Percentiles rank a stretch among this genome's conserved stretches.
phyloP scores from a whole-genome alignment of 2,797 vertebrate species.

The Ara ararauna region DNA sequence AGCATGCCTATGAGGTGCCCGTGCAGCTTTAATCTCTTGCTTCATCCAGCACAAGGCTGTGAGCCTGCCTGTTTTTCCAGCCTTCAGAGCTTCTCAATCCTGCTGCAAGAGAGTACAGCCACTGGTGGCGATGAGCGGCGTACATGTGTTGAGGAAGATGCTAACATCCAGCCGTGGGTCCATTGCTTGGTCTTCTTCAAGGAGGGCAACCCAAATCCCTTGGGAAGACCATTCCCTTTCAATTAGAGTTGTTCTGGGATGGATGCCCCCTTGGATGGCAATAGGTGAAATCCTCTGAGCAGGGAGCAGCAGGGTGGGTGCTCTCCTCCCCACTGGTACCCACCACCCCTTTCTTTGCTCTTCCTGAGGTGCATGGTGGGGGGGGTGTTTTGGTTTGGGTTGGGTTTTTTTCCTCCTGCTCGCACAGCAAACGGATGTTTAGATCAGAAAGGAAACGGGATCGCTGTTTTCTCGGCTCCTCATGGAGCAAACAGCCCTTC shows the following conservation, averaged over 20 bases:
- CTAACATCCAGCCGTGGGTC: rapidly evolving
- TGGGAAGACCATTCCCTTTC: background rate
- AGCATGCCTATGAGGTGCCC: rapidly evolving
- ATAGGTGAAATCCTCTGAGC: background rate
- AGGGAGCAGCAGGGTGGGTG: background rate
- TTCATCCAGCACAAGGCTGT: background rate
- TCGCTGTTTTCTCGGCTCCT: constrained; percentile 56
- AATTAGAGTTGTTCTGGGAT: rapidly evolving
- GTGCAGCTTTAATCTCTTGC: background rate
- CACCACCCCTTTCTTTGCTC: background rate
- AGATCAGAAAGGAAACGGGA: constrained; percentile 62
- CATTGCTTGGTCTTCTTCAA: background rate
- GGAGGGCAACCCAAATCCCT: background rate
- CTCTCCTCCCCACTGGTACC: background rate
- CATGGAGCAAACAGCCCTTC: constrained; percentile 58
- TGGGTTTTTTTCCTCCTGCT: background rate
- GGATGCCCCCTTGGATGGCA: background rate
- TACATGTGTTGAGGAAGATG: background rate
- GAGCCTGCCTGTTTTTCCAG: background rate
- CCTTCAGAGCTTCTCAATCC: background rate
- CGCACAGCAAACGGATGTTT: constrained; percentile 66
- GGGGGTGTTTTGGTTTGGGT: background rate
- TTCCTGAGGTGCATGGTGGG: background rate
- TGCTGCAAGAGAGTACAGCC: background rate
- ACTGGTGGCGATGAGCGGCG: rapidly evolving